Conservation (phyloP, 2,888 invertebrate genomes). For the Rhamphomyia laevipes region DNA sequence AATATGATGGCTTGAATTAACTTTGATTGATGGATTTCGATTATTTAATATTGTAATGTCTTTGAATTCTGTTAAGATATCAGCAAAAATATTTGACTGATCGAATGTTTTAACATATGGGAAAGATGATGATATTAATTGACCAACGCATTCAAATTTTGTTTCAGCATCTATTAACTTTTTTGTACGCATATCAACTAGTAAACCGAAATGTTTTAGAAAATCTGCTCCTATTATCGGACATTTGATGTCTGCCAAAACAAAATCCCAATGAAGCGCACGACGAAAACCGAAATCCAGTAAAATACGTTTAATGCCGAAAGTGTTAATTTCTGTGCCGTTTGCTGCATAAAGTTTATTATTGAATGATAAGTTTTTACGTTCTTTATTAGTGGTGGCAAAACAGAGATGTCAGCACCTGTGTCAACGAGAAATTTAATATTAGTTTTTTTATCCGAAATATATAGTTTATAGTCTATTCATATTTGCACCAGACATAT, state of each 20-base stretch:
- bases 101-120: background rate
- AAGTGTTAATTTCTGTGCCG: constrained; percentile 1
- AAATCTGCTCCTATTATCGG: constrained; percentile 12
- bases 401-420: constrained; percentile 1
- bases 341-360: background rate
- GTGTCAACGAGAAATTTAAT: constrained; percentile 6
- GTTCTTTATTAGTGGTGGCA: background rate
- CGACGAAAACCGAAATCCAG: constrained; percentile 12
- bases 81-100: too few relatives aligned
- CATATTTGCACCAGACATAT: too few relatives aligned
- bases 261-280: constrained; percentile 7
- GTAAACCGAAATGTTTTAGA: constrained; percentile 4
- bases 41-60: background rate
- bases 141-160: constrained; percentile 1
- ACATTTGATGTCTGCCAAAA: constrained; percentile 8
- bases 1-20: constrained; percentile 2
- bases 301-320: background rate
- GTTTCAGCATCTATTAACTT: too few relatives aligned
- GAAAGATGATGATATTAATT: background rate
- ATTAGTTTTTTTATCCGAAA: background rate
- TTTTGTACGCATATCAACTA: constrained; percentile 5
- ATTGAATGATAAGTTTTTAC: background rate
- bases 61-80: background rate
- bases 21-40: background rate
- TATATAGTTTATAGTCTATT: background rate